A percentile compares a stretch with the other conserved stretches of the same genome.
These are phyloP conservation scores for Apostichopus parvimensis DNA, from an alignment of 35 echinoderm and acorn worm genomes.

Conservation along the genomic window DNA sequence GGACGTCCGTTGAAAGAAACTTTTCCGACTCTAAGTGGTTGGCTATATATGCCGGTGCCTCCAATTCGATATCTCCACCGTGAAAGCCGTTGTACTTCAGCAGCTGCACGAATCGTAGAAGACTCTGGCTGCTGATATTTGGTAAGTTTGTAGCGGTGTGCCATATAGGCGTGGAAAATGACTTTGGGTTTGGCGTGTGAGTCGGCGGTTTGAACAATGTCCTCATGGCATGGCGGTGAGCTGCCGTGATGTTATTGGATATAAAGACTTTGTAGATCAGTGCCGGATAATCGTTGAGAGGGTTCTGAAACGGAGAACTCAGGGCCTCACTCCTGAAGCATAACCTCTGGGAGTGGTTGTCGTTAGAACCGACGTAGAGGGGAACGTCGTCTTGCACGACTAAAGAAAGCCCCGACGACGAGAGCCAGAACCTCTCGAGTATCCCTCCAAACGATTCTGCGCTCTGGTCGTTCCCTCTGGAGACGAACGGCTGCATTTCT, in stretches of 20 bases:
- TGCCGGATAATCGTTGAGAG: conserved; percentile 40
- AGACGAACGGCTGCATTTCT: conserved; percentile 80
- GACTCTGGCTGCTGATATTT: conserved; percentile 58
- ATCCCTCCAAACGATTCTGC: conserved; percentile 62
- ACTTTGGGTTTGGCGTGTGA: conserved; percentile 64
- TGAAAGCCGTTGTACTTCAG: not conserved
- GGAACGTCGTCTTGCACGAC: conserved; percentile 71
- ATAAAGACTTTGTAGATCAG: conserved; percentile 77
- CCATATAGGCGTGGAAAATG: conserved; percentile 84
- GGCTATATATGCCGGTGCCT: not conserved
- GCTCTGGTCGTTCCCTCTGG: conserved; percentile 22
- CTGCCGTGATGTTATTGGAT: conserved; percentile 58
- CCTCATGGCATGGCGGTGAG: conserved; percentile 58
- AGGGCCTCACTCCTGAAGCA: conserved; percentile 69
- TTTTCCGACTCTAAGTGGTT: not conserved
- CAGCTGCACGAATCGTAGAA: conserved; percentile 33
- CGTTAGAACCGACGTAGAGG: conserved; percentile 73
- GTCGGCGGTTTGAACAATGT: conserved; percentile 59
- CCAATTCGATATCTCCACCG: conserved; percentile 4
- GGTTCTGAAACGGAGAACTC: conserved; percentile 74
- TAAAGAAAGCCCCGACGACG: conserved; percentile 65
- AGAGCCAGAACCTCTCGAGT: conserved; percentile 82
- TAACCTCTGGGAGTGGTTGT: conserved; percentile 52
- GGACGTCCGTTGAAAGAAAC: not conserved
- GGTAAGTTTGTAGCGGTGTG: conserved; percentile 59